phyloP scores from a whole-genome alignment of 1,140 invertebrate species.

The Eupristina koningsbergeri region DNA sequence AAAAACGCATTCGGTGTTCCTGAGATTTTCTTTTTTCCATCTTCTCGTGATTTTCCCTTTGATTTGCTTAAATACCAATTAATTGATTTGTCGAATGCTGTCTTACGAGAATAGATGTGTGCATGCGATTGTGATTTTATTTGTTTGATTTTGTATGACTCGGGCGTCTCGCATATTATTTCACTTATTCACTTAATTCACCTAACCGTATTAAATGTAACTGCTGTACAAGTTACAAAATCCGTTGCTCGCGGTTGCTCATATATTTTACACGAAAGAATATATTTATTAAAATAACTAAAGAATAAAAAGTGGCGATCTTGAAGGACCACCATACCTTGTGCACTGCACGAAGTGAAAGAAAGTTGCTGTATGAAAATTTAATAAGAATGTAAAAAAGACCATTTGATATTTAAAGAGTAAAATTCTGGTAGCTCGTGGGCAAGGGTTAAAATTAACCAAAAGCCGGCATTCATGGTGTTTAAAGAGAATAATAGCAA shows the following conservation, averaged over 20 bases:
- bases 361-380: background rate
- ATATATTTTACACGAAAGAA: too few species aligned
- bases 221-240: background rate
- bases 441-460: constrained; percentile 22
- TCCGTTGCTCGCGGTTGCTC: background rate
- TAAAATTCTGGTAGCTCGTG: constrained; percentile 40
- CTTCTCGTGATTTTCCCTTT: background rate
- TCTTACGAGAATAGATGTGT: too few species aligned
- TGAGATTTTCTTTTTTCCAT: background rate
- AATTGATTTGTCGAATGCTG: too few species aligned
- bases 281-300: too few species aligned
- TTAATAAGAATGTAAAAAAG: background rate
- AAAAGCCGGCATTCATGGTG: background rate
- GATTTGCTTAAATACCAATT: too few species aligned
- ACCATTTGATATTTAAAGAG: constrained; percentile 27
- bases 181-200: too few species aligned
- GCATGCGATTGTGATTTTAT: too few species aligned
- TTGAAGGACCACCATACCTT: background rate
- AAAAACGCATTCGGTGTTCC: background rate
- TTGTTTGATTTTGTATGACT: too few species aligned
- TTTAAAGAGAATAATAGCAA: constrained; percentile 12
- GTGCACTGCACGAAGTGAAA: background rate
- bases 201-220: background rate
- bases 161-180: too few species aligned
- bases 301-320: too few species aligned